Conservation (phyloP, 2,888 invertebrate species). For the Pachydiplax longipennis region DNA sequence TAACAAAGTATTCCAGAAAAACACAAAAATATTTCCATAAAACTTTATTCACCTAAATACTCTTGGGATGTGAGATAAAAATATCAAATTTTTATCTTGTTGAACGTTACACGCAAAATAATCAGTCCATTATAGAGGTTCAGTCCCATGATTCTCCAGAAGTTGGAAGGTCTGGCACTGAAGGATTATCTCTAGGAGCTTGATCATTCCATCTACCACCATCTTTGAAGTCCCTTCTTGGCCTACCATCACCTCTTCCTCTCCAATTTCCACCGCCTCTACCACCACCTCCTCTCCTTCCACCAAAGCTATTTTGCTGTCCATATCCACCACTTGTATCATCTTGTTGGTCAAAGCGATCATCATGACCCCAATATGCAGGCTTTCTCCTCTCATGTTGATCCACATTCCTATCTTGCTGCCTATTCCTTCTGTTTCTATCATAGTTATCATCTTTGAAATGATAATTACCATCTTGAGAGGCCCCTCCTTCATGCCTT, state of each 20-base stretch:
- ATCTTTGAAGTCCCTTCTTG: neutral
- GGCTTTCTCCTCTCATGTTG: conserved; percentile 11
- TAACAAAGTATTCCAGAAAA: too few species aligned
- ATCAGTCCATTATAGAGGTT: too few species aligned
- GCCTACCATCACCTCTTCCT: neutral
- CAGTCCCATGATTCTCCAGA: neutral
- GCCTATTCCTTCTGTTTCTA: neutral
- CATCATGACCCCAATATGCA: conserved; percentile 22
- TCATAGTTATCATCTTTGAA: neutral
- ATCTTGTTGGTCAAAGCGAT: conserved; percentile 1
- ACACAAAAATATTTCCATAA: too few species aligned
- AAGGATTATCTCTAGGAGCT: neutral
- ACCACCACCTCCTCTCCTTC: neutral
- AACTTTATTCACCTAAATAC: too few species aligned
- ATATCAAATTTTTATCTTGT: too few species aligned
- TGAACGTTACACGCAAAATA: too few species aligned
- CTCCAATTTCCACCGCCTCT: neutral
- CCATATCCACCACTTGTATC: neutral
- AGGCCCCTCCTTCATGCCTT: neutral
- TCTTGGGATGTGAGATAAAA: too few species aligned
- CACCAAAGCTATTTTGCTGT: neutral
- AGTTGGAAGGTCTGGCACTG: neutral
- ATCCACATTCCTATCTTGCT: neutral
- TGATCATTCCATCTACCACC: conserved; percentile 10
- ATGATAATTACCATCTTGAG: neutral